phyloP scores from a whole-genome alignment of 2,113 vertebrate species.

The Ifrita kowaldi region DNA sequence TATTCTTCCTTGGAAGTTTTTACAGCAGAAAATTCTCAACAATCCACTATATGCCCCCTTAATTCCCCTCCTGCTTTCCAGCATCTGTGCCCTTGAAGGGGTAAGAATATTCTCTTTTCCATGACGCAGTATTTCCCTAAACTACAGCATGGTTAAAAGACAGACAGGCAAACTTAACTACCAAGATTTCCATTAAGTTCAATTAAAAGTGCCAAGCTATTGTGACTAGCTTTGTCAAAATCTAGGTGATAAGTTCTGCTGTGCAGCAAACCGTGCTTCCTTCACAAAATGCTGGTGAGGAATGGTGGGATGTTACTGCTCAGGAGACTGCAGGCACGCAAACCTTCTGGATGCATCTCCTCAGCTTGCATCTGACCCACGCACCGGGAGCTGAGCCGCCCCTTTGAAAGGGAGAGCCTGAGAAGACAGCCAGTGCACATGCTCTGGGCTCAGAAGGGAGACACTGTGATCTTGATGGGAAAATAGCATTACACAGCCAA shows the following conservation, averaged over 20 bases:
- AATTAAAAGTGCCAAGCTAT: constrained; percentile 22
- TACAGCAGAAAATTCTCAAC: background rate
- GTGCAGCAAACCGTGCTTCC: background rate
- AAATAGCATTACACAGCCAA: background rate
- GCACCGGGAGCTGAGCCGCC: accelerated
- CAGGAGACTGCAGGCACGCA: background rate
- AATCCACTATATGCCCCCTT: background rate
- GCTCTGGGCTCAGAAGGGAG: background rate
- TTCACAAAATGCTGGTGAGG: background rate
- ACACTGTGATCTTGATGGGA: background rate
- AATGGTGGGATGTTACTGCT: background rate
- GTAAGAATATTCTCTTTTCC: background rate
- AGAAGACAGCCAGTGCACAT: background rate
- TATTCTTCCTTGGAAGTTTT: background rate
- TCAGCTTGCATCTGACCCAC: background rate
- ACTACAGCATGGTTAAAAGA: background rate
- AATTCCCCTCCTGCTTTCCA: background rate
- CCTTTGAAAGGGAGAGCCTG: background rate
- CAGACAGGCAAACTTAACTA: background rate
- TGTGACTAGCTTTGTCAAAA: constrained; percentile 37
- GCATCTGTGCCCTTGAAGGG: background rate
- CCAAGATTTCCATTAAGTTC: background rate
- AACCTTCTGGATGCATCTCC: background rate
- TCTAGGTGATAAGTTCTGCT: background rate
- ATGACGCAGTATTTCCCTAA: background rate